Conservation (phyloP, 1,140 invertebrate genomes). For the Yoshiicerus persimilis region DNA sequence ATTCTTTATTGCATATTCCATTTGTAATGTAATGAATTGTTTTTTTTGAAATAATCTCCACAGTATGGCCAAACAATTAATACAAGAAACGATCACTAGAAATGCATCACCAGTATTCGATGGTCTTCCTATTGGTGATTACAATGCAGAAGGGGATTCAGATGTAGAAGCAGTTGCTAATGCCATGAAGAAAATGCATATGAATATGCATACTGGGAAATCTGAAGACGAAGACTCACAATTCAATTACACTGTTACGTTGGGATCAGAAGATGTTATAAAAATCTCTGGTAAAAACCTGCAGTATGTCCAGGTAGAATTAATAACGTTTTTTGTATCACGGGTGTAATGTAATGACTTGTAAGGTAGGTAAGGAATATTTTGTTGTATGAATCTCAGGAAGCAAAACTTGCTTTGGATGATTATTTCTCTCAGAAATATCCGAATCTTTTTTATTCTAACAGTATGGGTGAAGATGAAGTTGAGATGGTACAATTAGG, state of each 20-base stretch:
- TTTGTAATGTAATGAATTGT: not conserved
- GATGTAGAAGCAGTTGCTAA: slow-evolving; percentile 70
- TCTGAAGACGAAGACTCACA: slow-evolving; percentile 11
- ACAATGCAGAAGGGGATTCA: slow-evolving; percentile 61
- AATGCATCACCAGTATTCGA: slow-evolving; percentile 79
- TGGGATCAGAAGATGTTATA: slow-evolving; percentile 70
- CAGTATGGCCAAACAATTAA: slow-evolving; percentile 84
- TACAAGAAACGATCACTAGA: slow-evolving; percentile 86
- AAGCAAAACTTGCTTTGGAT: slow-evolving; percentile 79
- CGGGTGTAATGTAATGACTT: too few species aligned
- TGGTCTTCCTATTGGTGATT: slow-evolving; percentile 58
- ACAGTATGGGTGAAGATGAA: not conserved
- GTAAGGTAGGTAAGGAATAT: not conserved
- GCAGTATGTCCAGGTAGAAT: slow-evolving; percentile 75
- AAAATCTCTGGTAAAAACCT: slow-evolving; percentile 81
- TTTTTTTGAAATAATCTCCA: slow-evolving; percentile 32
- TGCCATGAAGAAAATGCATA: slow-evolving; percentile 65
- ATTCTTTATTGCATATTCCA: not conserved
- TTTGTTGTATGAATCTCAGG: slow-evolving; percentile 58
- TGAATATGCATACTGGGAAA: slow-evolving; percentile 21
- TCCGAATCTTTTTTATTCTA: slow-evolving; percentile 33
- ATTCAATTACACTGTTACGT: slow-evolving; percentile 70
- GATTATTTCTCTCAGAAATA: slow-evolving; percentile 68
- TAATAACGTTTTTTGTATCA: not conserved
- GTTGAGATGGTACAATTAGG: not conserved